phyloP scores from a whole-genome alignment of 2,888 invertebrate genomes.

The Apoda limacodes region DNA sequence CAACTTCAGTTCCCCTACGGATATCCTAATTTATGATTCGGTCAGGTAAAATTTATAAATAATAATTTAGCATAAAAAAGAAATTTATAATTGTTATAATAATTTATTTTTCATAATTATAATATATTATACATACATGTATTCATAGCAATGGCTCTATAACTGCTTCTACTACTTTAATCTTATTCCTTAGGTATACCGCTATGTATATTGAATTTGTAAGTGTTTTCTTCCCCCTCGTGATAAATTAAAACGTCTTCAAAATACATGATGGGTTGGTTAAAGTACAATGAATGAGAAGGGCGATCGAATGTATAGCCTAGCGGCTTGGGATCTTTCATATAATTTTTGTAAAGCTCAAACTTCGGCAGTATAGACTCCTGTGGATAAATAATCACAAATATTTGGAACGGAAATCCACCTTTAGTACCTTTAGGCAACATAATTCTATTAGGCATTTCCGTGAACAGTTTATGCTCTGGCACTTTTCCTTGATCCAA shows the following conservation, averaged over 20 bases:
- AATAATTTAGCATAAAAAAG: too few relatives aligned
- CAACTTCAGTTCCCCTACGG: too few relatives aligned
- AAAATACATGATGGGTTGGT: slow-evolving; percentile 71
- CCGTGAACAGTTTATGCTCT: slow-evolving; percentile 64
- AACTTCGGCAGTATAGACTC: slow-evolving; percentile 39
- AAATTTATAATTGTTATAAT: too few relatives aligned
- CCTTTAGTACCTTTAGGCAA: slow-evolving; percentile 78
- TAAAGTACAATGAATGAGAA: slow-evolving; percentile 46
- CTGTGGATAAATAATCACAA: slow-evolving; percentile 71
- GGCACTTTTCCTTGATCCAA: slow-evolving; percentile 64
- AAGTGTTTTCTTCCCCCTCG: slow-evolving; percentile 42
- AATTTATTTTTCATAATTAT: too few relatives aligned
- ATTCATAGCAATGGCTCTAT: too few relatives aligned
- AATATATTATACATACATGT: too few relatives aligned
- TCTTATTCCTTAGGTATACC: too few relatives aligned
- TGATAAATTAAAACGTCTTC: slow-evolving; percentile 69
- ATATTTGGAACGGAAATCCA: slow-evolving; percentile 75
- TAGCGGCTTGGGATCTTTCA: slow-evolving; percentile 61
- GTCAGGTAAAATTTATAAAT: too few relatives aligned
- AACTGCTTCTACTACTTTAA: too few relatives aligned
- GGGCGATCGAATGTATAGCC: slow-evolving; percentile 72
- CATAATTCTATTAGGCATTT: slow-evolving; percentile 76
- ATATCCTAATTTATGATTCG: too few relatives aligned
- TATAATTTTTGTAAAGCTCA: slow-evolving; percentile 29
- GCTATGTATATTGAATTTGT: slow-evolving; percentile 32